Evolutionary conservation across 1,140 invertebrate species (phyloP).

Genomic region (Drosophila melanica): DNA sequence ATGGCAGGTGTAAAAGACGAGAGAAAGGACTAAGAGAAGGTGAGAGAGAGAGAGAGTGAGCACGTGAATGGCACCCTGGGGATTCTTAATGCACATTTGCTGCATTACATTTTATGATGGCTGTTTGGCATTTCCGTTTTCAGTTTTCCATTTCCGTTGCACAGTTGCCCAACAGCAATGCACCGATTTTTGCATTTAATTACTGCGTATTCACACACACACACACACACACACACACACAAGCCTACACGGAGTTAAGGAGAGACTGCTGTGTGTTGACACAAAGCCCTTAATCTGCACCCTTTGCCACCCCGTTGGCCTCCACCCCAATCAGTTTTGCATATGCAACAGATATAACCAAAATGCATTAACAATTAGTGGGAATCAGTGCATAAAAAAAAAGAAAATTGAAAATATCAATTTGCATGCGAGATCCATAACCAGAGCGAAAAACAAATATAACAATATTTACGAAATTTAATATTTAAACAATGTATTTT

Average conservation of each 20-base stretch:
- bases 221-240: not conserved
- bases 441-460: not conserved
- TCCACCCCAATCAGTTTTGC: not conserved
- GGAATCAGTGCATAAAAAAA: not conserved
- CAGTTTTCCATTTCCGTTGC: constrained; percentile 64
- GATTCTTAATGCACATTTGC: constrained; percentile 53
- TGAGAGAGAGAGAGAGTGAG: not conserved
- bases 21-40: not conserved
- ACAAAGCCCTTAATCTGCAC: constrained; percentile 25
- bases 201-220: constrained; percentile 21
- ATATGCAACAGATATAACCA: constrained; percentile 20
- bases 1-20: not conserved
- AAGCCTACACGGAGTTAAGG: not conserved
- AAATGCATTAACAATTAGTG: constrained; percentile 40
- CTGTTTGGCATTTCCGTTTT: constrained; percentile 54
- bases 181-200: constrained; percentile 60
- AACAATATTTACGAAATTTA: too few relatives aligned
- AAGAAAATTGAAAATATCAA: constrained; percentile 7
- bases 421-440: constrained; percentile 12
- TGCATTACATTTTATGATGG: constrained; percentile 54
- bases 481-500: too few relatives aligned
- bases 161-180: constrained; percentile 19
- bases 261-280: not conserved
- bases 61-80: not conserved
- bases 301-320: not conserved